phyloP scores from a whole-genome alignment of 1,140 invertebrate genomes.

The Anoplolepis gracilipes region DNA sequence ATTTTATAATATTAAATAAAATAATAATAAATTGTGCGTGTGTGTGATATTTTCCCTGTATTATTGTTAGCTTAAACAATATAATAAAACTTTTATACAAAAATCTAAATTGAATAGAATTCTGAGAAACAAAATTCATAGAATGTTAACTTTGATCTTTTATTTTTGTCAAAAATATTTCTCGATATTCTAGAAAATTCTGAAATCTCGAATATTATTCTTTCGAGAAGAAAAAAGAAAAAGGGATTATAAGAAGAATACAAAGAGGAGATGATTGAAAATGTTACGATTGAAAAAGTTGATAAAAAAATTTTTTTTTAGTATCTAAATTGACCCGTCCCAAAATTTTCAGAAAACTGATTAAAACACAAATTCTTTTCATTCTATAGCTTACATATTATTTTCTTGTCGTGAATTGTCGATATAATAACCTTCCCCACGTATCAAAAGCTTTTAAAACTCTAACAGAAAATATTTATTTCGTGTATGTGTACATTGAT shows the following conservation, averaged over 20 bases:
- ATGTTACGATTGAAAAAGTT: conserved; percentile 21
- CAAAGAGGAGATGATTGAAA: conserved; percentile 34
- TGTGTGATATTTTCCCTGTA: neutral
- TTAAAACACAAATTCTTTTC: conserved; percentile 40
- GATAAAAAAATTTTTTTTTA: conserved; percentile 58
- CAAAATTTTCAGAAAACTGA: conserved; percentile 38
- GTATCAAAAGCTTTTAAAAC: neutral
- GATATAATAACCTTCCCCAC: neutral
- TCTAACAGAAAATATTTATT: neutral
- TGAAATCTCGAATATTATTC: neutral
- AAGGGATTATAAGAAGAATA: conserved; percentile 44
- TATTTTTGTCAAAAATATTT: conserved; percentile 12
- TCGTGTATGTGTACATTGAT: neutral
- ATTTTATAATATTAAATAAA: conserved; percentile 8
- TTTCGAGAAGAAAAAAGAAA: neutral
- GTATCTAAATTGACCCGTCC: conserved; percentile 15
- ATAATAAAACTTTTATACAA: neutral
- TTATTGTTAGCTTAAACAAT: neutral
- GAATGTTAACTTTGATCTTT: neutral
- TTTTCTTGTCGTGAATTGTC: neutral
- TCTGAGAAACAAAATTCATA: neutral
- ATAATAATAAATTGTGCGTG: no score
- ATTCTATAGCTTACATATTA: neutral
- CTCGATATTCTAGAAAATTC: conserved; percentile 25
- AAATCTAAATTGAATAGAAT: neutral